Evolutionary conservation across 37 sponge, comb jelly and placozoan species (phyloP).

Genomic region (Cladorhizidae sp.): DNA sequence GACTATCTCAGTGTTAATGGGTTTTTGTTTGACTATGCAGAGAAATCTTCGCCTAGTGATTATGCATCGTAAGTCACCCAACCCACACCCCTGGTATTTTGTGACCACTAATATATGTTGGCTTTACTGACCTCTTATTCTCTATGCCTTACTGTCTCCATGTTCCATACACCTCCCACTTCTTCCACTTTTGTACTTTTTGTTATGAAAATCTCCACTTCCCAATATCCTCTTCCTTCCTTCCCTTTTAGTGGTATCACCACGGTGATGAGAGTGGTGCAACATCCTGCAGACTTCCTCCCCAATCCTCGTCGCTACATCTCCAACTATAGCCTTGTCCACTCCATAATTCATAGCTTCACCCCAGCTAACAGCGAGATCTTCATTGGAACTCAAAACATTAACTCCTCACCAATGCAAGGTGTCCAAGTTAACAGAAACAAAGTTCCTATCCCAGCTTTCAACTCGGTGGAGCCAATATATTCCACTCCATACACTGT

Average conservation of each 20-base stretch:
- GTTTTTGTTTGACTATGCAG: slow-evolving; percentile 42
- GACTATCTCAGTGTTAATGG: neutral
- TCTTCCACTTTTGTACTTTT: neutral
- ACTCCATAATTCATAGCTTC: neutral
- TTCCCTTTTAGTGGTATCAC: slow-evolving; percentile 33
- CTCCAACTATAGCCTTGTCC: slow-evolving; percentile 27
- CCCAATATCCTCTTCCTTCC: neutral
- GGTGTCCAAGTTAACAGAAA: neutral
- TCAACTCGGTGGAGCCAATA: slow-evolving; percentile 49
- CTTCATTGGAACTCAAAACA: slow-evolving; percentile 45
- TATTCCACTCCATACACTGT: slow-evolving; percentile 30
- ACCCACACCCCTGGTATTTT: neutral
- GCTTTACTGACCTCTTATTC: slow-evolving; percentile 22
- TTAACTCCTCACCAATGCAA: neutral
- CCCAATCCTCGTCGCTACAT: slow-evolving; percentile 45
- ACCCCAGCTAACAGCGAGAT: slow-evolving; percentile 44
- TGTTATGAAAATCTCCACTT: neutral
- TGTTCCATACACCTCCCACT: neutral
- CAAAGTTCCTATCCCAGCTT: slow-evolving; percentile 9
- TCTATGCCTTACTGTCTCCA: neutral
- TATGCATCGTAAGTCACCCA: slow-evolving; percentile 42
- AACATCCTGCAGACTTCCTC: slow-evolving; percentile 72
- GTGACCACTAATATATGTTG: neutral
- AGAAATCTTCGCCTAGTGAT: slow-evolving; percentile 5
- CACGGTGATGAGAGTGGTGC: slow-evolving; percentile 41